Base-by-base conservation (phyloP, 2,888 invertebrate species). In the Lacanobia oleracea region DNA sequence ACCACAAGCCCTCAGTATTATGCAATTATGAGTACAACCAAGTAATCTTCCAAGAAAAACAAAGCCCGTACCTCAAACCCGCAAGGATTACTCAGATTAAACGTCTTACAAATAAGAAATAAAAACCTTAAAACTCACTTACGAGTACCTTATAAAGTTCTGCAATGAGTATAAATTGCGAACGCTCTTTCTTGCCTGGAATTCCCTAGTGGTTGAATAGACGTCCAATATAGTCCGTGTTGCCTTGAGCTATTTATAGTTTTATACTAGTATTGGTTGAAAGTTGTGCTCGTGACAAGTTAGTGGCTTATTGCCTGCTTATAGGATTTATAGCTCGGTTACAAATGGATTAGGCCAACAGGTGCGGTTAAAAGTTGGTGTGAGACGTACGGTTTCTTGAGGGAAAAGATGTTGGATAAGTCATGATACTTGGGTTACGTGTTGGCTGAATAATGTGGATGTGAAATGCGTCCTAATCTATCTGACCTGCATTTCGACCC, bases 101-200 rank as follows among this genome's bases (percentile, higher is more conserved):
- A 51, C 62, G 33, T 43, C 50, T 43, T 53, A 60, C 53, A 57
- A 73, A 68, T 64, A 74, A 65, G 78, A 65, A 61, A 79, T 75
- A 75, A 74, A 74, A 78, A 50, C 59, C 43, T 14, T 68, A 60
- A 63, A 71, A 74, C 75, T 60, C 64, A 75, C 71, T 81, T 68
- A n/a, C n/a, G n/a, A n/a, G n/a, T n/a, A 67, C 70, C 51, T 59
- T 71, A 64, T 60, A 75, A 78, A 81, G 51, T 81, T 61, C 51
- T 23, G 71, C 69, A 81, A 79, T 79, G 73, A 83, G 69, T 75
- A 79, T 73, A 81, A 78, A 83, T 72, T 75, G 83, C 67, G 62
- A 72, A 67, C 54, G 66, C 68, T 73, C 72, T 82, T 77, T 72
- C 74, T 72, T 60, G 27, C 23, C 7, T 18, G 10, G 51, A 61